phyloP scores from a whole-genome alignment of 2,888 invertebrate genomes.

The Ramazzottius varieornatus region DNA sequence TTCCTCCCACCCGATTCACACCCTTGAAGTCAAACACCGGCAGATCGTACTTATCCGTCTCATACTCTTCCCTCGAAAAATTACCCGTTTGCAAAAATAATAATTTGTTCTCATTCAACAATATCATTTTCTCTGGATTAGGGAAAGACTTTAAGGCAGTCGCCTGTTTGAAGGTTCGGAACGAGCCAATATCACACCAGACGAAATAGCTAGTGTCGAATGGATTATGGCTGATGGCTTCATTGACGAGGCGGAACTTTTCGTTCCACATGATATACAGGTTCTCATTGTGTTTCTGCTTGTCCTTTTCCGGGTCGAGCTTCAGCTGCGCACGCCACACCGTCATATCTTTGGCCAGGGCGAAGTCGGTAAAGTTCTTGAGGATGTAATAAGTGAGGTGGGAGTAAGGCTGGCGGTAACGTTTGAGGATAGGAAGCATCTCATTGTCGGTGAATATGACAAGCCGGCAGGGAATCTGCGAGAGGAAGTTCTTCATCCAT shows the following conservation, averaged over 20 bases:
- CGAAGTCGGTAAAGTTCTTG: neutral
- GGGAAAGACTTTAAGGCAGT: neutral
- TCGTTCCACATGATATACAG: neutral
- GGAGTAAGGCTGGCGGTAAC: neutral
- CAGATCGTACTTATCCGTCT: neutral
- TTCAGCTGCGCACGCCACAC: neutral
- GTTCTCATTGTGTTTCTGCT: neutral
- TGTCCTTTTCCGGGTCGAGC: neutral
- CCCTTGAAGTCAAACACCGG: neutral
- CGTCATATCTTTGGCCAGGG: neutral
- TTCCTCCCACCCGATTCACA: neutral
- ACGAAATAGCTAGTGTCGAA: neutral
- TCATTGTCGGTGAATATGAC: neutral
- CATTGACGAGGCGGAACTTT: neutral
- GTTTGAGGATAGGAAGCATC: neutral
- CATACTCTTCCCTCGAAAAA: neutral
- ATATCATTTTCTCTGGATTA: neutral
- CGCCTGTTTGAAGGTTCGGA: neutral
- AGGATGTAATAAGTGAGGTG: neutral
- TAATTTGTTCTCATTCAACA: neutral
- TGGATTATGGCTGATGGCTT: neutral
- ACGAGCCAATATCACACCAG: conserved; percentile 2
- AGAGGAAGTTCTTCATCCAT: neutral
- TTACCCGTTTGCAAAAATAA: neutral
- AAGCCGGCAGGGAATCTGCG: neutral